Evolutionary conservation across 37 sponge, comb jelly and placozoan species (phyloP).

Genomic region (Halisarca cf. caerulea): DNA sequence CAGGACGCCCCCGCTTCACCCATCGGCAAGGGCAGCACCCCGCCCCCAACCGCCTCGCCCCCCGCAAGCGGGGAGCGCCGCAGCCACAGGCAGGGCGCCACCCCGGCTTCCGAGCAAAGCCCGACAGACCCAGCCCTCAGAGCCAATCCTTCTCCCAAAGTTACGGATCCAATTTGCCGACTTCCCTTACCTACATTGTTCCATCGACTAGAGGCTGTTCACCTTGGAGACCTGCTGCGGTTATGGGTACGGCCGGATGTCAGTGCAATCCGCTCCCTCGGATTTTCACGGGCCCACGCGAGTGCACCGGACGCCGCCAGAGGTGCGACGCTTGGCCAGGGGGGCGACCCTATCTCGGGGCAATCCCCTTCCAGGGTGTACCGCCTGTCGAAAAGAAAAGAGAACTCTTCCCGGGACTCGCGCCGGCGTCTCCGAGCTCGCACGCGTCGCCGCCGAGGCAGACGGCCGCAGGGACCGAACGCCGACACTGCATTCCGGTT

Average conservation of each 20-base stretch:
- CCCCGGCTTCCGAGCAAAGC: slow-evolving; percentile 58
- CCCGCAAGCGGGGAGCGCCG: not conserved
- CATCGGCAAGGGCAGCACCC: slow-evolving; percentile 41
- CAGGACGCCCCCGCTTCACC: slow-evolving; percentile 35
- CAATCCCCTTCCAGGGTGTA: slow-evolving; percentile 62
- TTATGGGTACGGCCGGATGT: slow-evolving; percentile 60
- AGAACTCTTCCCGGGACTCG: slow-evolving; percentile 70
- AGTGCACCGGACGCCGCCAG: slow-evolving; percentile 63
- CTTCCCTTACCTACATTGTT: slow-evolving; percentile 73
- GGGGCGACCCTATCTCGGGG: slow-evolving; percentile 65
- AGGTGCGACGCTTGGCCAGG: slow-evolving; percentile 68
- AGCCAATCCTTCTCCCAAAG: slow-evolving; percentile 71
- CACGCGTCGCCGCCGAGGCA: slow-evolving; percentile 37
- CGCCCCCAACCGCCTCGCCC: no score
- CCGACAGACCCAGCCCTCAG: slow-evolving; percentile 73
- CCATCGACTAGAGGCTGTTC: slow-evolving; percentile 66
- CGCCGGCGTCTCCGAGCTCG: slow-evolving; percentile 60
- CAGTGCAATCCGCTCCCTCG: slow-evolving; percentile 55
- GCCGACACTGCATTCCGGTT: slow-evolving; percentile 50
- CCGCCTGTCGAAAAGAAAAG: slow-evolving; percentile 60
- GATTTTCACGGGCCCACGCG: slow-evolving; percentile 65
- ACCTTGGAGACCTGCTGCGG: slow-evolving; percentile 80
- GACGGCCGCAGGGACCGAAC: not conserved
- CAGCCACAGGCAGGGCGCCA: slow-evolving; percentile 53
- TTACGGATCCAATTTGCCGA: slow-evolving; percentile 68